Base-by-base conservation (phyloP, 2,888 invertebrate genomes). In the Anaspis maculata region DNA sequence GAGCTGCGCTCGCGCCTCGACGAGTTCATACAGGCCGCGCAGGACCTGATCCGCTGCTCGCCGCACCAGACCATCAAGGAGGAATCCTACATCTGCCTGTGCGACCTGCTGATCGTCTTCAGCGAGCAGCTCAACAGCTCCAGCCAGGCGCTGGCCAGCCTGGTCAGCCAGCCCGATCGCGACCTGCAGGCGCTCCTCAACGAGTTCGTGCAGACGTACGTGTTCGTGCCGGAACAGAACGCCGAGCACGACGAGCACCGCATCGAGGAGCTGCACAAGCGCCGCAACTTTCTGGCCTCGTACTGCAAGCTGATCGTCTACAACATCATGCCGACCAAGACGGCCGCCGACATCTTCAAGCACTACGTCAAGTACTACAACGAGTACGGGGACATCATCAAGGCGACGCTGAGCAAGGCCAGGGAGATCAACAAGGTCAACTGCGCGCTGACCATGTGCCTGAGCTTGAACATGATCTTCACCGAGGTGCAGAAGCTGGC, bases 351-450 rank as follows among this genome's bases (percentile, higher is more conserved):
- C 61, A 85, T 98, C 36, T 95, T 98, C 68, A 92, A 94, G 63
- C 90, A 96, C 64, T 98, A 98, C 65, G 91, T 95, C 39, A 92
- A 90, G 81, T 95, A 90, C 64, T 95, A 95, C 68, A 92, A 94
- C 62, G 95, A 97, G 67, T 97, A 95, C 67, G 96, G 97, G 29
- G 97, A 97, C 67, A 96, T 97, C 30, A 85, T 98, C 48, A 99
- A 99, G 70, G 86, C 91, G 19, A 95, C 97, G 6, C 70, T 99
- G 51, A 88, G 89, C 51, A 97, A 97, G 69, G 91, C 95, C 7
- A 76, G 97, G 47, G 98, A 99, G 70, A 92, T 96, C 52, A 95
- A 95, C 70, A 96, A 95, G 69, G 83, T 92, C 23, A 87, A 85
- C 62, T 96, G 95, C 66, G 92, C 97, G 4, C 76, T 92, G 46